Base-by-base conservation (phyloP, 1,140 invertebrate species). In the Vanessa tameamea region DNA sequence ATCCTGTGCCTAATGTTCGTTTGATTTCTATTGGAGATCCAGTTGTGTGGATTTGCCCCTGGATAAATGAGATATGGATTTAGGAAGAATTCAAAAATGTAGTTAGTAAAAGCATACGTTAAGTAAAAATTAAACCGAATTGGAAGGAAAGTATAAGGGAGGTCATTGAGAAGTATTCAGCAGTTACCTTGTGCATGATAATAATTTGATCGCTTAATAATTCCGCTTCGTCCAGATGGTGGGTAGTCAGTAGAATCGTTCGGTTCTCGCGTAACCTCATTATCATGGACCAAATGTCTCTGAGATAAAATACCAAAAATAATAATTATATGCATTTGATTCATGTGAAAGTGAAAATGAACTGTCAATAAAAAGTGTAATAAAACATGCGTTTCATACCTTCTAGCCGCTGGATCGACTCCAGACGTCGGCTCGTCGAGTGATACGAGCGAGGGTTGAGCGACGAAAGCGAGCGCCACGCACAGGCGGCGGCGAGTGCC, bases 381-480 rank as follows among this genome's bases (percentile, higher is more conserved):
- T 37, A 37, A 7, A 37, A 9, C 37, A 43, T 43, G 7, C 1
- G 37, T 43, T 13, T 55, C 0, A 47, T 63, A 90, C 90, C 88
- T 83, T 37, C 95, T 89, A 0, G 96, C 95, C 14, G 96, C 95
- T 0, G 96, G 96, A 86, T 98, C 97, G 14, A 97, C 96, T 1
- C 96, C 96, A 64, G 95, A 95, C 9, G 96, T 97, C 4, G 96
- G 96, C 78, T 97, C 97, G 85, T 97, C 98, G 70, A 99, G 91
- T 73, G 98, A 96, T 37, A 93, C 90, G 15, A 93, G 84, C 53
- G 82, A 70, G 8, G 97, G 97, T 71, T 96, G 95, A 16, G 96
- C 97, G 13, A 99, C 95, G 77, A 99, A 95, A 0, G 95, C 95
- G 12, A 95, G 89, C 55, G 95, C 95, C 16, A 96, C 95, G 79